These are phyloP conservation scores for Brachyalestes nurse DNA, from an alignment of 2,797 vertebrate species.

Conservation along the genomic window DNA sequence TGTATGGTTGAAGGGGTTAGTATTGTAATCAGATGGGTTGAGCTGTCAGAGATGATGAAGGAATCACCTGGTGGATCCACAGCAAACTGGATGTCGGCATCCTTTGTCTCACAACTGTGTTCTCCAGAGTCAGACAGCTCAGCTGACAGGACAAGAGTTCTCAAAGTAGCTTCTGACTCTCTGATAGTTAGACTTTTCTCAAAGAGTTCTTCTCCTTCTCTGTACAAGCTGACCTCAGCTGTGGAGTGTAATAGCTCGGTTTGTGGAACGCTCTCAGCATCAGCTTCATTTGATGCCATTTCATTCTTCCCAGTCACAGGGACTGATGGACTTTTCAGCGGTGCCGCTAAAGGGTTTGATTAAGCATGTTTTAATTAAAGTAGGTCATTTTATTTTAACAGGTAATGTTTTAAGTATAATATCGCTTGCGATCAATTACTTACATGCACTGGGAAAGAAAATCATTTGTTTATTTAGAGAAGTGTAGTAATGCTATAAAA, in stretches of 20 bases:
- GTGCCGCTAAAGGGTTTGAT: conserved; percentile 75
- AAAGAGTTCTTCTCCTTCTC: conserved; percentile 77
- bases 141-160: conserved; percentile 76
- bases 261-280: conserved; percentile 76
- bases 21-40: conserved; percentile 62
- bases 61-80: conserved; percentile 85
- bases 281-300: conserved; percentile 65
- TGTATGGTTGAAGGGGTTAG: conserved; percentile 67
- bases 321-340: conserved; percentile 72
- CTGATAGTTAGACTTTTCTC: conserved; percentile 70
- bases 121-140: conserved; percentile 74
- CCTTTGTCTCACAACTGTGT: conserved; percentile 80
- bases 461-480: neutral
- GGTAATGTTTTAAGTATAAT: conserved; percentile 25
- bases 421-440: conserved; percentile 2
- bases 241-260: conserved; percentile 80
- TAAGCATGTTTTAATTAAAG: conserved; percentile 52
- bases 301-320: conserved; percentile 72
- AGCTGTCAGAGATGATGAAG: conserved; percentile 56
- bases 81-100: conserved; percentile 79
- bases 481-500: conserved; percentile 6
- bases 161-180: conserved; percentile 75
- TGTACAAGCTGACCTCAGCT: conserved; percentile 80
- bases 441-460: conserved; percentile 30
- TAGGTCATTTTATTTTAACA: conserved; percentile 32